These are phyloP conservation scores for Gryllus bimaculatus DNA, from an alignment of 1,140 invertebrate genomes.

Conservation along the genomic window DNA sequence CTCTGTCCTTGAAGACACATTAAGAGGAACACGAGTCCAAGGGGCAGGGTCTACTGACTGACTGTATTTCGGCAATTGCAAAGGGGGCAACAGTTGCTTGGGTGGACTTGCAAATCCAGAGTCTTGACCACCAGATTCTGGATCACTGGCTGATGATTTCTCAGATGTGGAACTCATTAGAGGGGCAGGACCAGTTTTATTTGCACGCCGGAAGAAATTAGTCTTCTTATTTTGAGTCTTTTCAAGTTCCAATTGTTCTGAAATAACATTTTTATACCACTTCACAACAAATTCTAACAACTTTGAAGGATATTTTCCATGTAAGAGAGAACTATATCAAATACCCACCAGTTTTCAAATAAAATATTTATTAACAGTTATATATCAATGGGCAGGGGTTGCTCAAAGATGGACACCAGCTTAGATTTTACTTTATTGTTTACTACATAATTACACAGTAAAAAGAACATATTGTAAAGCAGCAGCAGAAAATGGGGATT, in stretches of 20 bases:
- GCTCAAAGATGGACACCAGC: too few relatives aligned
- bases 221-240: neutral
- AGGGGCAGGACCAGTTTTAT: slow-evolving; percentile 15
- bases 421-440: too few relatives aligned
- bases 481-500: too few relatives aligned
- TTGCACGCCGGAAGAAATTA: neutral
- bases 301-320: neutral
- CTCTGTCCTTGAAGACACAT: neutral
- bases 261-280: neutral
- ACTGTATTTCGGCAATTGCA: neutral
- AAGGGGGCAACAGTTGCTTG: neutral
- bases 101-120: neutral
- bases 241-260: slow-evolving; percentile 17
- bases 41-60: neutral
- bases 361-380: too few relatives aligned
- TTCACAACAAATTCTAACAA: neutral
- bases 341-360: too few relatives aligned
- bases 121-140: neutral
- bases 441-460: too few relatives aligned
- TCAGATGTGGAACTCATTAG: neutral
- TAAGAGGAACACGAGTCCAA: neutral
- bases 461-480: too few relatives aligned
- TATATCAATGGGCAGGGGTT: too few relatives aligned
- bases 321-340: too few relatives aligned
- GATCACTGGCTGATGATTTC: neutral